Percentiles rank a stretch among this genome's conserved stretches.
These are phyloP conservation scores for Ataeniobius toweri DNA, from an alignment of 2,797 vertebrate species.

Conservation along the genomic window DNA sequence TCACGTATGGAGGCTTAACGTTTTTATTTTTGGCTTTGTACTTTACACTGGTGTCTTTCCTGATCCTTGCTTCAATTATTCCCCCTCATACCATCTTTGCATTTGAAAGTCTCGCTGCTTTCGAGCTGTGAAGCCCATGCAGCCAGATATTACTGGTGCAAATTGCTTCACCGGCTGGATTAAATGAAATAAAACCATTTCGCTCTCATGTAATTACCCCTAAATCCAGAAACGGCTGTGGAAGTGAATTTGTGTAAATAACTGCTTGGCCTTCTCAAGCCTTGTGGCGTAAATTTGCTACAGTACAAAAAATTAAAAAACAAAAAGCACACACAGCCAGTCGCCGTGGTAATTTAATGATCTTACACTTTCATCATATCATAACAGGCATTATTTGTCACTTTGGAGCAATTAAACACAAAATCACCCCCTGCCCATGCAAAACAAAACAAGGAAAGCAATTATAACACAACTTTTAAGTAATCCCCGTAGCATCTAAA, in stretches of 20 bases:
- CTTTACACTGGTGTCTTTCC: conserved; percentile 10
- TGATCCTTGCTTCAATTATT: conserved; percentile 37
- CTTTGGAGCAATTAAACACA: conserved; percentile 85
- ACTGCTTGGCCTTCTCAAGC: conserved; percentile 77
- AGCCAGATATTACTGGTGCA: conserved; percentile 77
- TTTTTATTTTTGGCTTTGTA: conserved; percentile 14
- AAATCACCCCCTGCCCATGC: conserved; percentile 77
- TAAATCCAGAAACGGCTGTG: conserved; percentile 74
- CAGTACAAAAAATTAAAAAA: conserved; percentile 47
- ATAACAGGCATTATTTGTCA: conserved; percentile 82
- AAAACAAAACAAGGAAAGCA: conserved; percentile 79
- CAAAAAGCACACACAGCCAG: conserved; percentile 71
- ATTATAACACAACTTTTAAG: conserved; percentile 83
- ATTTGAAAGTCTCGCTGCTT: conserved; percentile 58
- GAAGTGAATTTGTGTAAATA: conserved; percentile 83
- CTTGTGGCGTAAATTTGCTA: conserved; percentile 78
- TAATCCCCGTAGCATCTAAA: conserved; percentile 83
- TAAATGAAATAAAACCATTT: conserved; percentile 84
- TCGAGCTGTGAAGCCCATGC: conserved; percentile 69
- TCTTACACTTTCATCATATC: conserved; percentile 84
- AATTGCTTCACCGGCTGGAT: conserved; percentile 78
- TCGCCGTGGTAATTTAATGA: conserved; percentile 82
- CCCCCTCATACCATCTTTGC: conserved; percentile 44
- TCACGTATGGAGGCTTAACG: conserved; percentile 4
- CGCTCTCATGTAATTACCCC: conserved; percentile 80